These are phyloP conservation scores for Salmo trutta DNA, from an alignment of 2,797 vertebrate genomes.

Conservation along the genomic window DNA sequence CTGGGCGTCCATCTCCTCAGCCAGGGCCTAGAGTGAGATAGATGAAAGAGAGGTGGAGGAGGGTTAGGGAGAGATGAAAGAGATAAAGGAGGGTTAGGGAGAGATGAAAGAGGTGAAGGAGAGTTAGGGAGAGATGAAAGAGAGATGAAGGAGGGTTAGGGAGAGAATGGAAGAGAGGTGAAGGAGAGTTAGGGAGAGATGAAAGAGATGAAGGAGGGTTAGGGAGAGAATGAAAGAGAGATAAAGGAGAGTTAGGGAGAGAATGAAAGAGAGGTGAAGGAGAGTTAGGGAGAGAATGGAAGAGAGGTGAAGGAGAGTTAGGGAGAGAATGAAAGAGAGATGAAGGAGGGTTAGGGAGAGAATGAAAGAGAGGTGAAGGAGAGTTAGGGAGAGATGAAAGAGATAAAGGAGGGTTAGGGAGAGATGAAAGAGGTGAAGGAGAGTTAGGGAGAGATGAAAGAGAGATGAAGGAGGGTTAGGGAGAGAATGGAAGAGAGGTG, in stretches of 20 bases:
- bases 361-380: not conserved
- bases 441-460: not conserved
- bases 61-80: too few species aligned
- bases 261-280: not conserved
- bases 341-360: not conserved
- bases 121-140: too few species aligned
- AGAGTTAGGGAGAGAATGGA: not conserved
- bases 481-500: not conserved
- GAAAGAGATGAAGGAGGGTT: too few species aligned
- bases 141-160: too few species aligned
- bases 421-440: not conserved
- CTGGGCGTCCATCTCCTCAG: conserved; percentile 81
- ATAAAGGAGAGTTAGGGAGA: too few species aligned
- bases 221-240: too few species aligned
- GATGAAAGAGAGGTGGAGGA: not conserved
- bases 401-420: too few species aligned
- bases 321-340: not conserved
- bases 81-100: too few species aligned
- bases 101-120: too few species aligned
- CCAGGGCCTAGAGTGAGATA: conserved; percentile 73
- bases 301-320: not conserved
- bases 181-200: too few species aligned
- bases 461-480: too few species aligned
- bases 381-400: not conserved
- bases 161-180: too few species aligned